Evolutionary conservation across 2,113 vertebrate genomes (phyloP).

Genomic region (Orycteropus afer): DNA sequence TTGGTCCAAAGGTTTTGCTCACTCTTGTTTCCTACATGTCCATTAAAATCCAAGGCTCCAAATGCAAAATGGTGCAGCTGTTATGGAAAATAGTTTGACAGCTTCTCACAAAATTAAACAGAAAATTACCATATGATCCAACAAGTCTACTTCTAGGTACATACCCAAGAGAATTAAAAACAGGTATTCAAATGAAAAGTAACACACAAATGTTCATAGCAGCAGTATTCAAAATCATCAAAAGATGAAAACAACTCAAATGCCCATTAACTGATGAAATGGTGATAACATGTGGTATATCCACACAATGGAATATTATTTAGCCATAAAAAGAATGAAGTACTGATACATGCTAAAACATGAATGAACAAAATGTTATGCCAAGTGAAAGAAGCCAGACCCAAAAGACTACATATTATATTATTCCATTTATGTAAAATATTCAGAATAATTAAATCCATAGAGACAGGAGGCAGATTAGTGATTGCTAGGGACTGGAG

Average conservation of each 20-base stretch:
- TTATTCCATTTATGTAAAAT: background rate
- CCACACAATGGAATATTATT: background rate
- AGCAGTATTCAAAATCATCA: background rate
- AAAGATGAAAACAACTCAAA: background rate
- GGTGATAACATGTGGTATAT: background rate
- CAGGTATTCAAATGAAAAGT: background rate
- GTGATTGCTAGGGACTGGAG: no score
- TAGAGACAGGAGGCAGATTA: no score
- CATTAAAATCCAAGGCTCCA: background rate
- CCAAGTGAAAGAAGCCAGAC: background rate
- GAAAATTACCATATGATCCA: background rate
- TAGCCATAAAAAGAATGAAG: background rate
- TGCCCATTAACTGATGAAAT: background rate
- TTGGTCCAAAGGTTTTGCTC: background rate
- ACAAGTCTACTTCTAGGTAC: background rate
- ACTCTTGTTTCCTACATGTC: background rate
- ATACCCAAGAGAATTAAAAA: background rate
- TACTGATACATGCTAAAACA: background rate
- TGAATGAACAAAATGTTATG: background rate
- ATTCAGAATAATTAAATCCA: background rate
- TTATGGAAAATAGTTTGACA: background rate
- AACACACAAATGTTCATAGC: background rate
- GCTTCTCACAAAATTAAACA: background rate
- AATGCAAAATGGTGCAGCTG: background rate
- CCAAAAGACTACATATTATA: background rate